Evolutionary conservation across 2,888 invertebrate species (phyloP).

Genomic region (Aphidoletes aphidimyza): DNA sequence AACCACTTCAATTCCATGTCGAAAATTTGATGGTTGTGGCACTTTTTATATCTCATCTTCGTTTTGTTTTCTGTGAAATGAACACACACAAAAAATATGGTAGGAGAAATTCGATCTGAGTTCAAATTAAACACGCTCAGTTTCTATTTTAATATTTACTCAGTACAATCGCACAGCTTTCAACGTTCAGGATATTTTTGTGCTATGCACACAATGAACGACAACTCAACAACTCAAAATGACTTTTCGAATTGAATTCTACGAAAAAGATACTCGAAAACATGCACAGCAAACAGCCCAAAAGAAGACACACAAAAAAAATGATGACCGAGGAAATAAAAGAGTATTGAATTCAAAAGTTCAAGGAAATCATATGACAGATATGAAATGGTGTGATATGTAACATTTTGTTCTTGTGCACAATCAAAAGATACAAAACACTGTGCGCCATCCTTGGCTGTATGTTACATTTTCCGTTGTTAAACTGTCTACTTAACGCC

Average conservation of each 20-base stretch:
- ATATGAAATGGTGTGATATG: neutral
- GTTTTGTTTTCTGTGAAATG: neutral
- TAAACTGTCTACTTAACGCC: constrained; percentile 50
- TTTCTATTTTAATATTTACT: constrained; percentile 24
- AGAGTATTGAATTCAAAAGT: constrained; percentile 25
- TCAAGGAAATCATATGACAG: constrained; percentile 28
- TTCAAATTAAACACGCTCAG: constrained; percentile 47
- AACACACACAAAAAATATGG: neutral
- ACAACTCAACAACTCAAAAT: constrained; percentile 9
- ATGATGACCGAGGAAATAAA: neutral
- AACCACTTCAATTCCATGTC: constrained; percentile 41
- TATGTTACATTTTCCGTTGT: neutral
- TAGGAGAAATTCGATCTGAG: constrained; percentile 19
- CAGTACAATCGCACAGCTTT: neutral
- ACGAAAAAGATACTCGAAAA: constrained; percentile 8
- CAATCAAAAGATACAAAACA: constrained; percentile 42
- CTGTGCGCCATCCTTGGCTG: constrained; percentile 29
- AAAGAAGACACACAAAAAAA: too few species aligned
- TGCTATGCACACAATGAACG: neutral
- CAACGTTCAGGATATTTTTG: neutral
- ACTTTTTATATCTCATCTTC: too few species aligned
- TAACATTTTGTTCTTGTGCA: constrained; percentile 23
- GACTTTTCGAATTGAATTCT: constrained; percentile 26
- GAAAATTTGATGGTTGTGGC: neutral
- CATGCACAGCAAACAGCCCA: neutral